phyloP scores from a whole-genome alignment of 2,888 invertebrate species.

The Sepiola atlantica region DNA sequence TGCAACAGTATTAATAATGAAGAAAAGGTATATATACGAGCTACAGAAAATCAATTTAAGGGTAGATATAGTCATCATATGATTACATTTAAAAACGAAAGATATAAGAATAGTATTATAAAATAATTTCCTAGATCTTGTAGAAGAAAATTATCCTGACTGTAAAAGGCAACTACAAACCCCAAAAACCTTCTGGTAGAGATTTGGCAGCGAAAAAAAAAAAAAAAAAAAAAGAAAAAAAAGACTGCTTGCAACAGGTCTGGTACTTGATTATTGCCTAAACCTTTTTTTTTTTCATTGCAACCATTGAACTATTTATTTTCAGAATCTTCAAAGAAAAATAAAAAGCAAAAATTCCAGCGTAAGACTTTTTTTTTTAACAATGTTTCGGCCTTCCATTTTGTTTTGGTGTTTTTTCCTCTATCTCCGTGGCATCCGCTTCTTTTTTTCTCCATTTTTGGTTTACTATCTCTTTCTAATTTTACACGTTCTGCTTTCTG shows the following conservation, averaged over 20 bases:
- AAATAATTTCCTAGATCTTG: no score
- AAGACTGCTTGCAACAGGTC: neutral
- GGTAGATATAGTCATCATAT: no score
- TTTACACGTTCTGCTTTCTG: no score
- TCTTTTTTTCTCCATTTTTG: neutral
- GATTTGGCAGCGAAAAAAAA: neutral
- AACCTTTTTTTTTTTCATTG: neutral
- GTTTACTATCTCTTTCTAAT: no score
- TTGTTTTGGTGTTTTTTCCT: neutral
- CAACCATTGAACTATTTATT: neutral
- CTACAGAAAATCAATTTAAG: no score
- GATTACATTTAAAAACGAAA: no score
- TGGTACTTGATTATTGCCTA: no score
- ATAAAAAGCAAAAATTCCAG: neutral
- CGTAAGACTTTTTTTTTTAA: slow-evolving; percentile 23
- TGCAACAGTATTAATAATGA: no score
- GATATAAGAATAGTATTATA: no score
- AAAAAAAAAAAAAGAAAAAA: neutral
- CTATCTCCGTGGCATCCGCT: rapidly evolving
- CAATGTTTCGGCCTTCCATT: neutral
- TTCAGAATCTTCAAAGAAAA: slow-evolving; percentile 38
- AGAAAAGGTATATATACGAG: no score
- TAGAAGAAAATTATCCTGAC: no score
- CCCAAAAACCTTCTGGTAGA: neutral
- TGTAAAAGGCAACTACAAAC: no score